phyloP scores from a whole-genome alignment of 2,113 vertebrate genomes.

The Lycocorax pyrrhopterus region DNA sequence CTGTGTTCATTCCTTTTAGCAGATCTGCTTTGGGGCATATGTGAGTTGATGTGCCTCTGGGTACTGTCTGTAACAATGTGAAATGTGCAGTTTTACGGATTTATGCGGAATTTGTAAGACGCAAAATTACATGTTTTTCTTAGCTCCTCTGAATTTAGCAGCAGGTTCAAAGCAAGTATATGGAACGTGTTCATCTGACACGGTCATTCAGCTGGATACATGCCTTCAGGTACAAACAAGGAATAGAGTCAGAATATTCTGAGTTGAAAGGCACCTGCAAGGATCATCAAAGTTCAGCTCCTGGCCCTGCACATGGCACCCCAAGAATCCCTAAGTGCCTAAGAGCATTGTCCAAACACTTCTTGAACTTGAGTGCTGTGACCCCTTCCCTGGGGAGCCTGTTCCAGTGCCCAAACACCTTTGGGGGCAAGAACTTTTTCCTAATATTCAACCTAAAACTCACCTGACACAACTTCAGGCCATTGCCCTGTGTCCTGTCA shows the following conservation, averaged over 20 bases:
- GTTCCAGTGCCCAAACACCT: background rate
- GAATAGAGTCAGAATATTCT: background rate
- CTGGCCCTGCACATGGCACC: background rate
- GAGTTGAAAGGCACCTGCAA: background rate
- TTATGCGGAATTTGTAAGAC: background rate
- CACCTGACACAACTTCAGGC: too few relatives aligned
- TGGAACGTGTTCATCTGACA: background rate
- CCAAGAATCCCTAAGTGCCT: background rate
- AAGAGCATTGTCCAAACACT: background rate
- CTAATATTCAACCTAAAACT: background rate
- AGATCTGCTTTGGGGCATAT: rapidly evolving
- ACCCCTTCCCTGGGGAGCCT: background rate
- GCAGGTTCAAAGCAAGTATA: background rate
- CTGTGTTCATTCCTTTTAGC: background rate
- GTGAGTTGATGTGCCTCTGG: background rate
- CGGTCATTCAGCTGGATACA: background rate
- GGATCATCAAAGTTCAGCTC: background rate
- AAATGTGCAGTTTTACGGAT: background rate
- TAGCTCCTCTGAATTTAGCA: background rate
- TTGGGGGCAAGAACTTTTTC: background rate
- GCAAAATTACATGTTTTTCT: background rate
- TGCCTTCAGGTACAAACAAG: background rate
- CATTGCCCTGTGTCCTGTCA: background rate
- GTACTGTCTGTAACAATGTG: background rate
- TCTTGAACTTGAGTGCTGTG: background rate